Conservation (phyloP, 2,113 vertebrate genomes). For the Melanostigma gelatinosum region DNA sequence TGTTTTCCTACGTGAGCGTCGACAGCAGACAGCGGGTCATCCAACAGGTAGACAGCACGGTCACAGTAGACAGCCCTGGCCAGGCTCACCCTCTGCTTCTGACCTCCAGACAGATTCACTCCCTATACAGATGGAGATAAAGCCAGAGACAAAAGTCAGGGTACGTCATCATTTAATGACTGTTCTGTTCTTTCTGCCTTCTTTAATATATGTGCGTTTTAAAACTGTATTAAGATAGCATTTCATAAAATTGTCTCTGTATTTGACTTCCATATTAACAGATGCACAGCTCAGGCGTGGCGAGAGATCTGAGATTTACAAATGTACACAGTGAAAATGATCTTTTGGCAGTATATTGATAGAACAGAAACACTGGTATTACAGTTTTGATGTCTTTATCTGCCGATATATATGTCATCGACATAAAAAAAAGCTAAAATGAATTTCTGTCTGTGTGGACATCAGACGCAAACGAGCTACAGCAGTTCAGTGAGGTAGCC, state of each 20-base stretch:
- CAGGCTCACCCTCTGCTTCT: conserved; percentile 95
- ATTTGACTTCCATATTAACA: background rate
- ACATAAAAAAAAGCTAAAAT: background rate
- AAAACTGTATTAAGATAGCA: background rate
- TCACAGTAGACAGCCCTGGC: conserved; percentile 92
- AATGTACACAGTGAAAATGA: background rate
- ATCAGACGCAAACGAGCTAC: too few relatives aligned
- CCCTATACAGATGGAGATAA: conserved; percentile 81
- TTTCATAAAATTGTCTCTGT: background rate
- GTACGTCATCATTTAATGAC: background rate
- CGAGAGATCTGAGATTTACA: background rate
- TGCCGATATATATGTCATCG: too few relatives aligned
- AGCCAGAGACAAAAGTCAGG: background rate
- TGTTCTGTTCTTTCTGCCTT: background rate
- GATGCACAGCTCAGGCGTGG: too few relatives aligned
- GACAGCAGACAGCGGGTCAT: conserved; percentile 94
- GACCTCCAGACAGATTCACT: conserved; percentile 95
- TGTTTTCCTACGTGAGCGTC: conserved; percentile 96
- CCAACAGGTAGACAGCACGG: conserved; percentile 88
- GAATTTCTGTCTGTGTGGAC: too few relatives aligned
- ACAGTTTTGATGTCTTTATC: too few relatives aligned
- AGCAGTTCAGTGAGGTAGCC: too few relatives aligned
- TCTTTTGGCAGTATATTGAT: background rate
- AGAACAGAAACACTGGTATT: background rate
- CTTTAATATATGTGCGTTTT: background rate